Conservation (phyloP, 2,888 invertebrate genomes). For the Actias luna region DNA sequence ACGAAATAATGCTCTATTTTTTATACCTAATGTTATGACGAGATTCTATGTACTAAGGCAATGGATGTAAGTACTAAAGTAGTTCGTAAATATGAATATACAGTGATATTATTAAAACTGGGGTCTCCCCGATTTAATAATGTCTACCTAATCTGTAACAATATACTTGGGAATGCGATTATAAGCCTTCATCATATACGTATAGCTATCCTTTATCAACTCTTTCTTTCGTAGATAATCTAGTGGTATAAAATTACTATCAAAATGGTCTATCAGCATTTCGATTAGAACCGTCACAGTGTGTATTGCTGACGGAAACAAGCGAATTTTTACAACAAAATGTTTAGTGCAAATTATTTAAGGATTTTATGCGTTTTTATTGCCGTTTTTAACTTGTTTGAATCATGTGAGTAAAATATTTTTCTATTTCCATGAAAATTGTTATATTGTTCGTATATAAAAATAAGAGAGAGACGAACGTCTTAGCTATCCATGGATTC, state of each 20-base stretch:
- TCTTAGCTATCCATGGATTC: too few relatives aligned
- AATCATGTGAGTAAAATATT: conserved; percentile 2
- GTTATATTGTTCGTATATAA: background rate
- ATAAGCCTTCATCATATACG: background rate
- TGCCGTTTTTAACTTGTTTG: background rate
- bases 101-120: background rate
- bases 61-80: background rate
- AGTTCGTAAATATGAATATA: background rate
- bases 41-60: background rate
- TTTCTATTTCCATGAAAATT: background rate
- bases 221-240: conserved; percentile 32
- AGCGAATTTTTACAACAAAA: background rate
- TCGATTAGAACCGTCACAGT: conserved; percentile 23
- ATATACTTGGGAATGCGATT: conserved; percentile 8
- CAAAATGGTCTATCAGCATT: conserved; percentile 31
- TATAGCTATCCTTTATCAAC: conserved; percentile 24
- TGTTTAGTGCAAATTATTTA: background rate
- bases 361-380: background rate
- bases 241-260: conserved; percentile 37
- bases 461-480: background rate
- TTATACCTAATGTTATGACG: background rate
- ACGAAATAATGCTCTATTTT: background rate
- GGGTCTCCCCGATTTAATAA: conserved; percentile 9
- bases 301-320: conserved; percentile 21
- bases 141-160: conserved; percentile 11